These are phyloP conservation scores for Aix galericulata DNA, from an alignment of 2,113 vertebrate genomes.

Conservation along the genomic window DNA sequence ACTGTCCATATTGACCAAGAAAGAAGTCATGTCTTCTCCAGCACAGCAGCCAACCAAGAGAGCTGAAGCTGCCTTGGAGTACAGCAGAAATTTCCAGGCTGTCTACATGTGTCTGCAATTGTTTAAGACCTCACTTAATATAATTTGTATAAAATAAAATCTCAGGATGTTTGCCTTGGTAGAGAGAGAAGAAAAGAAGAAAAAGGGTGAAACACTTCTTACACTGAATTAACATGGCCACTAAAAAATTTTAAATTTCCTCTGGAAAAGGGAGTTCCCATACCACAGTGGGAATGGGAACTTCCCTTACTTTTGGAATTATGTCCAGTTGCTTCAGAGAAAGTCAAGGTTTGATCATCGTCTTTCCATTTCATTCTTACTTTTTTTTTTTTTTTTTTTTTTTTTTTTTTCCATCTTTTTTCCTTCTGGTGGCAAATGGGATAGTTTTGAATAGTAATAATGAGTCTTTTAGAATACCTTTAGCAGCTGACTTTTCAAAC, in stretches of 20 bases:
- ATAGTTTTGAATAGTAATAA: neutral
- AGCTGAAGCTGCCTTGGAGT: neutral
- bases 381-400: neutral
- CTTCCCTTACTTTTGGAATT: rapidly evolving
- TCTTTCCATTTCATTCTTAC: neutral
- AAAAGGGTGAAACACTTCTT: neutral
- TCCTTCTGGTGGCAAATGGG: neutral
- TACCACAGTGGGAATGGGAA: neutral
- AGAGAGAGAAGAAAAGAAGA: neutral
- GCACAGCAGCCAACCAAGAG: neutral
- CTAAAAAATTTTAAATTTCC: neutral
- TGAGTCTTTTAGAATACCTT: neutral
- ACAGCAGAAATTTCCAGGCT: rapidly evolving
- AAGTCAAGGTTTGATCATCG: neutral
- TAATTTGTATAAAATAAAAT: neutral
- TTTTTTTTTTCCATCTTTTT: neutral
- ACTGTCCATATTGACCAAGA: neutral
- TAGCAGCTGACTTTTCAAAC: neutral
- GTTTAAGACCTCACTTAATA: too few relatives aligned
- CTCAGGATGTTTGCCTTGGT: neutral
- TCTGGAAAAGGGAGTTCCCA: neutral
- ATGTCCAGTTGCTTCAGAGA: neutral
- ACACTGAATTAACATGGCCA: neutral
- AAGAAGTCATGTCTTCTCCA: neutral
- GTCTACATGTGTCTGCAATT: neutral